phyloP scores from a whole-genome alignment of 2,797 vertebrate genomes.

The Nannoperca australis region DNA sequence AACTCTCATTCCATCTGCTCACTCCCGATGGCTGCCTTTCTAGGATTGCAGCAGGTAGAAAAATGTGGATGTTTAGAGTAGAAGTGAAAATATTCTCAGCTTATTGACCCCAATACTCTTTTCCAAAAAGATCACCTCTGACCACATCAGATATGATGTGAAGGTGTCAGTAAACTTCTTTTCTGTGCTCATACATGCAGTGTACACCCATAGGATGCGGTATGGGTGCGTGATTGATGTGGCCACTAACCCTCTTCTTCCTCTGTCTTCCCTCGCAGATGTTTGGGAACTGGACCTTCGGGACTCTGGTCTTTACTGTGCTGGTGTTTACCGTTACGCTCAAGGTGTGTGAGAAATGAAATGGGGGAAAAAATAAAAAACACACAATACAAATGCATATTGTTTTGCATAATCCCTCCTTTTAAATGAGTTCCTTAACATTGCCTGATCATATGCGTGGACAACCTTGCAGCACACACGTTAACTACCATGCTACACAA shows the following conservation, averaged over 20 bases:
- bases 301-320: conserved; percentile 97
- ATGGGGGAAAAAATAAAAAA: not conserved
- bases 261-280: conserved; percentile 82
- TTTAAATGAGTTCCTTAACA: conserved; percentile 12
- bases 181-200: conserved; percentile 5
- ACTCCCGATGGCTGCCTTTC: conserved; percentile 51
- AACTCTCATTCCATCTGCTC: conserved; percentile 64
- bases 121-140: conserved; percentile 6
- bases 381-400: not conserved
- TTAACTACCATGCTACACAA: conserved; percentile 53
- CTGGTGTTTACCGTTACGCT: conserved; percentile 97
- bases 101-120: conserved; percentile 8
- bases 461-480: not conserved
- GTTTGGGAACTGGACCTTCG: conserved; percentile 99
- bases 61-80: conserved; percentile 31
- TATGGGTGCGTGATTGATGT: not conserved
- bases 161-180: not conserved
- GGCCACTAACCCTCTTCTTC: conserved; percentile 24
- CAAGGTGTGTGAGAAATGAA: conserved; percentile 87
- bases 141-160: conserved; percentile 6
- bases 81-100: conserved; percentile 20
- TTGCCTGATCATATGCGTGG: not conserved
- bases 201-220: conserved; percentile 6
- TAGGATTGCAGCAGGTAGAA: conserved; percentile 51
- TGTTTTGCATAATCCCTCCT: conserved; percentile 9